These are phyloP conservation scores for Bembecia ichneumoniformis DNA, from an alignment of 2,888 invertebrate genomes.

Conservation along the genomic window DNA sequence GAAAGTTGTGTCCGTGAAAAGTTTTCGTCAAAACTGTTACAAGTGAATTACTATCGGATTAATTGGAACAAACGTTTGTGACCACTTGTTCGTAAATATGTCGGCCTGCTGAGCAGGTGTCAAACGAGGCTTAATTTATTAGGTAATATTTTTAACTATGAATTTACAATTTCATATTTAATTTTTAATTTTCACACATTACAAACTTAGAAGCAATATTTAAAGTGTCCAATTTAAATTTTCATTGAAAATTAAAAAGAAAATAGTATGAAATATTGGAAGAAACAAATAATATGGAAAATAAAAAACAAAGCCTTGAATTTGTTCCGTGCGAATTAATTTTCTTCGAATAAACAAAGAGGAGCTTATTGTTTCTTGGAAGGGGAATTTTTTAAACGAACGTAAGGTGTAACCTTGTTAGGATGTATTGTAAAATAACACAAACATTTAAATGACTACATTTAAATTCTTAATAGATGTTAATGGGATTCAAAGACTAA, in stretches of 20 bases:
- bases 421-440: conserved; percentile 10
- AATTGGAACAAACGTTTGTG: background rate
- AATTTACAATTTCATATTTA: too few relatives aligned
- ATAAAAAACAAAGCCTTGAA: background rate
- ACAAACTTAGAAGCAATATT: too few relatives aligned
- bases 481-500: conserved; percentile 18
- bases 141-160: background rate
- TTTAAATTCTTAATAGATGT: background rate
- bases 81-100: background rate
- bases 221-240: background rate
- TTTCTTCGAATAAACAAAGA: conserved; percentile 21
- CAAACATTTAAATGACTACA: background rate
- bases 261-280: background rate
- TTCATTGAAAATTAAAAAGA: background rate
- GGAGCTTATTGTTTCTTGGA: conserved; percentile 17
- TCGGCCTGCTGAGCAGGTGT: background rate
- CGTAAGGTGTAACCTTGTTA: conserved; percentile 25
- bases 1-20: conserved; percentile 60
- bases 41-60: background rate
- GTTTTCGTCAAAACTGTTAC: conserved; percentile 38
- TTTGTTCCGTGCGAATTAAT: conserved; percentile 13
- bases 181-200: too few relatives aligned
- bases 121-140: background rate
- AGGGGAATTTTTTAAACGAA: conserved; percentile 27
- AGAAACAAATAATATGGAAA: background rate